Base-by-base conservation (phyloP, 2,888 invertebrate species). In the Antheraea assamensis region DNA sequence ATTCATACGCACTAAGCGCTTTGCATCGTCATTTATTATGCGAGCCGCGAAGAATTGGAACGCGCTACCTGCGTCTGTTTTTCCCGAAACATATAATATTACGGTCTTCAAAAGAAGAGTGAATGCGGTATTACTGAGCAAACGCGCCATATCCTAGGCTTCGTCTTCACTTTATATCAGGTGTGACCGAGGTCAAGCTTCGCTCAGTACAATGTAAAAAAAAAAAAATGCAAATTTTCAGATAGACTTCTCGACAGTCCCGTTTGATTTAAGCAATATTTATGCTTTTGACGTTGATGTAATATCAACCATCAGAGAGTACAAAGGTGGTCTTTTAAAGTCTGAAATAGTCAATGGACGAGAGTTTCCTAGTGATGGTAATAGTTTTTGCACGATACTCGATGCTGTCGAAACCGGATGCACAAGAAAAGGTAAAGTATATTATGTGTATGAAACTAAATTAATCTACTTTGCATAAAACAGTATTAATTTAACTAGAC, bases 401-500 rank as follows among this genome's bases (percentile, higher is more conserved):
- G 73, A 73, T 42, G 77, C 78, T 21, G 70, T 42, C 13, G 78
- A 78, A 73, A 80, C 75, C 0, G 73, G 79, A 55, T 82, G 81
- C 58, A 77, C 77, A 58, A 76, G 72, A 64, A 74, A 76, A 42
- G 78, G 83, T 81, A 75, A 78, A 70, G 79, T 76, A 5, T n/a
- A 35, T 58, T 24, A 10, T n/a, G 1, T 58, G n/a, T 58, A n/a
- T 55, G 19, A 19, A 55, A 21, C 55, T 21, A 55, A 55, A 55
- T n/a, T 55, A 55, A 2, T 55, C 52, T 4, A 35, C 35, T n/a
- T 55, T 55, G 55, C 13, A 24, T 52, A 5, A 21, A 52, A 19
- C 19, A 19, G 2, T 19, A 5, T 19, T 52, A 17, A 52, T 52
- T 19, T 52, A 2, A 52, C 17, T 52, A 52, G 1, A 52, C 19